Conservation (phyloP, 2,888 invertebrate genomes). For the Oxytorus armatus region DNA sequence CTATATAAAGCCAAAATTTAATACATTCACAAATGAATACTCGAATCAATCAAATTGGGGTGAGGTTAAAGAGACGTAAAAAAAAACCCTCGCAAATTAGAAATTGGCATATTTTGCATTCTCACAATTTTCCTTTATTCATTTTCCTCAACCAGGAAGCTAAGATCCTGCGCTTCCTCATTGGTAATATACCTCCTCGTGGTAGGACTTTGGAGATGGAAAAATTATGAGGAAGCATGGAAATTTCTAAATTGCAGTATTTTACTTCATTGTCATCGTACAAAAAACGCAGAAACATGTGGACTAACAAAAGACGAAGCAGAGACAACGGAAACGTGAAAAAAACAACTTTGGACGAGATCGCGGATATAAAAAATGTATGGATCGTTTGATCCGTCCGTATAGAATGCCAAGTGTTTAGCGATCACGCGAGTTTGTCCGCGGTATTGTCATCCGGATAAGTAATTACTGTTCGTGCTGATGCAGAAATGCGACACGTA, state of each 20-base stretch:
- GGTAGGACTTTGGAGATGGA: background rate
- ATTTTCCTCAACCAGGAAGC: too few relatives aligned
- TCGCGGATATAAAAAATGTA: background rate
- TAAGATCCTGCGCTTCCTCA: too few relatives aligned
- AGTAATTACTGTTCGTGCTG: slow-evolving; percentile 36
- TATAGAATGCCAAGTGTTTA: slow-evolving; percentile 49
- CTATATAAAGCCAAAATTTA: too few relatives aligned
- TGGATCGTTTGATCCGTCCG: slow-evolving; percentile 41
- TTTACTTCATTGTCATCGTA: background rate
- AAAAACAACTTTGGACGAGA: slow-evolving; percentile 26
- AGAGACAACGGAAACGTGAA: background rate
- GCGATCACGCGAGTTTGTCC: slow-evolving; percentile 49
- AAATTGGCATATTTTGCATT: background rate
- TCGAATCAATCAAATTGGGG: too few relatives aligned
- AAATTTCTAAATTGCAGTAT: background rate
- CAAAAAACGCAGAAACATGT: background rate
- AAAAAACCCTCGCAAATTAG: too few relatives aligned
- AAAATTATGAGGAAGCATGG: background rate
- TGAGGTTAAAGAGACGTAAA: too few relatives aligned
- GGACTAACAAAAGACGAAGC: background rate
- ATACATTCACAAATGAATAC: too few relatives aligned
- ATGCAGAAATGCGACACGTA: slow-evolving; percentile 23
- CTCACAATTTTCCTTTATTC: background rate
- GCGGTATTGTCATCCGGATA: slow-evolving; percentile 48
- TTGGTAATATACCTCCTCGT: background rate